Base-by-base conservation (phyloP, 2,113 vertebrate genomes). In the Nipponia nippon region DNA sequence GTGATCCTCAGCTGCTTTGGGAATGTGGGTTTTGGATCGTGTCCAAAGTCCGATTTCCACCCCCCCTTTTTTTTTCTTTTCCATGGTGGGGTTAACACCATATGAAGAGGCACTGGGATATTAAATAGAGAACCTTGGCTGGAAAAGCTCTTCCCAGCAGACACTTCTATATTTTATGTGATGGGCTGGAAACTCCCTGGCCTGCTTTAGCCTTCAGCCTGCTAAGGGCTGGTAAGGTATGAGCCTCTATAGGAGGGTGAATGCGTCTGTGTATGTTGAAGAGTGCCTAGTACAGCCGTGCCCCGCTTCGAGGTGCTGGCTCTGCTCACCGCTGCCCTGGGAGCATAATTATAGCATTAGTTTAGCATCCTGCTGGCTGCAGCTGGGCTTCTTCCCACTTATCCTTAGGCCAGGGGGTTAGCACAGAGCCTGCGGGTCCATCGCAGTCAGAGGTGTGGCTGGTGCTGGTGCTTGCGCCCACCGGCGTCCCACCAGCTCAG, bases 131-230 rank as follows among this genome's bases (percentile, higher is more conserved):
- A 94, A 44, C 9, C 8, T 3, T 91, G 87, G 47, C 81, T 91
- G 76, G 69, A 87, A 95, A 89, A 94, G 36, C 56, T 87, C 77
- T 95, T 95, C 71, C 34, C 56, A 53, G 83, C 76, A 91, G 92
- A 93, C 5, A 38, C 80, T 21, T 93, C 63, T 81, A 2, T 70
- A 47, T 89, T 95, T 86, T 87, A 87, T 75, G 92, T 93, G 72
- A 58, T 17, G 16, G 73, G 49, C 66, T 95, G 95, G 94, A 97
- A 97, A 93, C 61, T 96, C 94, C 81, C 86, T 95, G 91, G 89
- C 72, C 27, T 5, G 25, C 77, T 78, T 90, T 65, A 63, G 83
- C 49, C 40, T 83, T 81, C 44, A 61, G 29, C 44, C 61, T 93
- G 38, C 70, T 81, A 8, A 47, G 46, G 59, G 52, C 61, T 83